Evolutionary conservation across 64 coral and sea anemone species (phyloP).

Genomic region (Actinia equina): DNA sequence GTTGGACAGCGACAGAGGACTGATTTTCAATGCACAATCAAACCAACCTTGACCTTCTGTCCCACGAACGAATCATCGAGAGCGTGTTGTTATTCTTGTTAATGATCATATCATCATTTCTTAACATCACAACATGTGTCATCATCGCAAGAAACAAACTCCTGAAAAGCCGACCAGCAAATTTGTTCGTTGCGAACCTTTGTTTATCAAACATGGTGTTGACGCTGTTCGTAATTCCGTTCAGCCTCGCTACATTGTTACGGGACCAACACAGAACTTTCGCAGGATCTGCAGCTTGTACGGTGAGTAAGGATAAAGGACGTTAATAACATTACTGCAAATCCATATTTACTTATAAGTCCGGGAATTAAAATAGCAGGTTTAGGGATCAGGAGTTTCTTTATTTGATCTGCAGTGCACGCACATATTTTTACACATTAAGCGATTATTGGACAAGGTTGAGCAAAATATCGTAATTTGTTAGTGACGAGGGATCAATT

Average conservation of each 20-base stretch:
- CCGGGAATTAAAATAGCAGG: too few species aligned
- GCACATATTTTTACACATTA: too few species aligned
- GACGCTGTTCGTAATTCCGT: conserved; percentile 75
- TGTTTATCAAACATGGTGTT: conserved; percentile 61
- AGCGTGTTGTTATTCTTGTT: conserved; percentile 41
- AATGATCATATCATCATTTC: conserved; percentile 38
- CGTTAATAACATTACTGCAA: too few species aligned
- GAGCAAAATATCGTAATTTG: too few species aligned
- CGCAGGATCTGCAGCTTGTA: conserved; percentile 27
- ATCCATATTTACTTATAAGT: too few species aligned
- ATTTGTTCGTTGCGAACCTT: conserved; percentile 69
- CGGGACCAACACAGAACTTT: conserved; percentile 37
- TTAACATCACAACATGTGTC: conserved; percentile 52
- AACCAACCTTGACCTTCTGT: not conserved
- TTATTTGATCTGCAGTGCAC: too few species aligned
- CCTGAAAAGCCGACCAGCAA: conserved; percentile 50
- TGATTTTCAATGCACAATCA: not conserved
- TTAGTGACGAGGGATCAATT: too few species aligned
- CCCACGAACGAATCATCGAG: conserved; percentile 29
- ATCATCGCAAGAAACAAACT: conserved; percentile 59
- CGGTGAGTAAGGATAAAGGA: conserved; percentile 24
- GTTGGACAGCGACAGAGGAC: not conserved
- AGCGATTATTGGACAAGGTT: too few species aligned
- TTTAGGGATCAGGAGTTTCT: too few species aligned
- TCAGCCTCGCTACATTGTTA: conserved; percentile 68